Percentiles rank a stretch among this genome's conserved stretches.
These are phyloP conservation scores for Luehdorfia chinensis DNA, from an alignment of 1,140 invertebrate species.

Conservation along the genomic window DNA sequence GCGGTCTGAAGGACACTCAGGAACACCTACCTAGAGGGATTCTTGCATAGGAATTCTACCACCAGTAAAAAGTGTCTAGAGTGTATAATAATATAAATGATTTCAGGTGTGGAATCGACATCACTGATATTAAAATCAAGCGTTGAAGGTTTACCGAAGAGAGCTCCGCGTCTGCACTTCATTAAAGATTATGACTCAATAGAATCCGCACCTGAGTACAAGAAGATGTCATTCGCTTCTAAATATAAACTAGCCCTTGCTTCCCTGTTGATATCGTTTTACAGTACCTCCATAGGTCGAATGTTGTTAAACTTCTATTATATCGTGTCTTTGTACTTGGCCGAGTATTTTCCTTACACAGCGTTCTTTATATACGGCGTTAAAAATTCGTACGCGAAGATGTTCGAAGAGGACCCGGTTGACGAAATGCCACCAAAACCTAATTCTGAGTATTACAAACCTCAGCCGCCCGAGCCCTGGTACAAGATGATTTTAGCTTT, in stretches of 20 bases:
- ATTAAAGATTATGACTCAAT: conserved; percentile 29
- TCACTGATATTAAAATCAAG: conserved; percentile 25
- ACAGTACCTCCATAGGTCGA: conserved; percentile 25
- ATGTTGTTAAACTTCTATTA: conserved; percentile 26
- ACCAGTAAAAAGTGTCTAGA: no score
- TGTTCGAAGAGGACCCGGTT: conserved; percentile 24
- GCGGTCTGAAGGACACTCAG: no score
- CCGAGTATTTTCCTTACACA: conserved; percentile 27
- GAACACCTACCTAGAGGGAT: no score
- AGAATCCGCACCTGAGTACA: conserved; percentile 23
- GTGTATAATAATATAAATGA: no score
- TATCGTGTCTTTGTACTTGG: conserved; percentile 11
- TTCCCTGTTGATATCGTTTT: conserved; percentile 17
- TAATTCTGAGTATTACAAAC: conserved; percentile 30
- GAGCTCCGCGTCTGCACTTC: conserved; percentile 17
- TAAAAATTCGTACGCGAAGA: conserved; percentile 23
- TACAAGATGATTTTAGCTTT: conserved; percentile 13
- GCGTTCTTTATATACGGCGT: conserved; percentile 26
- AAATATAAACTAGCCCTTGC: conserved; percentile 26
- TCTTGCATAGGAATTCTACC: no score
- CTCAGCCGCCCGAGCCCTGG: conserved; percentile 22
- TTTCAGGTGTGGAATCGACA: conserved; percentile 29
- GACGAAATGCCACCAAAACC: conserved; percentile 21
- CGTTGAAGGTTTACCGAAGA: conserved; percentile 22
- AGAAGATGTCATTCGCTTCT: conserved; percentile 15